These are phyloP conservation scores for Tangara arthus DNA, from an alignment of 2,797 vertebrate species.

Conservation along the genomic window DNA sequence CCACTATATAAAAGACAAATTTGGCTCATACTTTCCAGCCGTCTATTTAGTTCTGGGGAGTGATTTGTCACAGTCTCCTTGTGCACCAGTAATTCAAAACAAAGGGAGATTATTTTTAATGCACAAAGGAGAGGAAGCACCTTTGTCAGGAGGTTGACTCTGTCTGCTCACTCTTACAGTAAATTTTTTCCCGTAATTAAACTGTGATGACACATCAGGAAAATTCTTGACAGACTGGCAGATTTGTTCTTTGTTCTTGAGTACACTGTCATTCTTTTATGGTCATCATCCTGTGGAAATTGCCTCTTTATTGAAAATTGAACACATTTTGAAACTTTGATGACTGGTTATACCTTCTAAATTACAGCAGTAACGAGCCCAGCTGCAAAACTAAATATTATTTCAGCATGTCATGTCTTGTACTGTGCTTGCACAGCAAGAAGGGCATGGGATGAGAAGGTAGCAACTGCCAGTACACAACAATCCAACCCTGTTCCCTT, in stretches of 20 bases:
- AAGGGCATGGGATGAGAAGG: neutral
- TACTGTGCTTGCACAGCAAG: neutral
- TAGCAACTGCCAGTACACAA: neutral
- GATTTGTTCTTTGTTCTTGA: neutral
- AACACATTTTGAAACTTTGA: constrained; percentile 7
- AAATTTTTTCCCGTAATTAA: constrained; percentile 7
- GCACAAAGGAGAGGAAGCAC: neutral
- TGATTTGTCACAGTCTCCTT: neutral
- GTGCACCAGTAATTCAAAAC: neutral
- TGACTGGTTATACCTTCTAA: neutral
- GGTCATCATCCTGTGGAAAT: constrained; percentile 9
- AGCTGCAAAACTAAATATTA: constrained; percentile 27
- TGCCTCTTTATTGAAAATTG: neutral
- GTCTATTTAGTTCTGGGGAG: neutral
- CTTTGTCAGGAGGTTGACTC: neutral
- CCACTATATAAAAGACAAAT: neutral
- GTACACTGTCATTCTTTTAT: neutral
- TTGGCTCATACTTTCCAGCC: neutral
- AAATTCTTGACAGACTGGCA: neutral
- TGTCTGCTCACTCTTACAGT: neutral
- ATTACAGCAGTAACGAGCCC: neutral
- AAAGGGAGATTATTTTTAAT: neutral
- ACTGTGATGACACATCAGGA: neutral
- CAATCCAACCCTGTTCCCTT: neutral
- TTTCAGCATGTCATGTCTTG: neutral